A percentile compares a stretch with the other conserved stretches of the same genome.
Conservation (phyloP, 1,140 invertebrate species). For the Mactra quadrangularis region DNA sequence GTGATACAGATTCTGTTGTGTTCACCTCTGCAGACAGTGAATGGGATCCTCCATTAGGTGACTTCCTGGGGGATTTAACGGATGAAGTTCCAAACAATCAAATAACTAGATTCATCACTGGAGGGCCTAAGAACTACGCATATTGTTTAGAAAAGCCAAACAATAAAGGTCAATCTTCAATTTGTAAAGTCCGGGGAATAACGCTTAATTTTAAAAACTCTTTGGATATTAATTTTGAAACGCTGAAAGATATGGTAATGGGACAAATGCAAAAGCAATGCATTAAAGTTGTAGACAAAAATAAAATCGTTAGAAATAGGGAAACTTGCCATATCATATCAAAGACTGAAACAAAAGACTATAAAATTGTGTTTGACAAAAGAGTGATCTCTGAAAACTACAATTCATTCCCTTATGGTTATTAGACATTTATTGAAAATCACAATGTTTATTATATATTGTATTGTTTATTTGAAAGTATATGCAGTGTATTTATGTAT, state of each 20-base stretch:
- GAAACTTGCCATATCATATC: slow-evolving; percentile 21
- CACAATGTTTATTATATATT: too few species aligned
- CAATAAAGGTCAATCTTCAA: slow-evolving; percentile 24
- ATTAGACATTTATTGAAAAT: too few species aligned
- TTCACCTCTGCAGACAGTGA: slow-evolving; percentile 17
- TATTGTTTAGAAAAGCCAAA: slow-evolving; percentile 1
- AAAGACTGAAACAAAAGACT: slow-evolving; percentile 48
- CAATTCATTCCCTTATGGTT: not conserved
- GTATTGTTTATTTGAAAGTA: too few species aligned
- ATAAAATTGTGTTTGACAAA: slow-evolving; percentile 47
- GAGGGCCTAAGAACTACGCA: slow-evolving; percentile 55
- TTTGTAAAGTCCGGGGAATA: slow-evolving; percentile 46
- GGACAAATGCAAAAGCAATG: not conserved
- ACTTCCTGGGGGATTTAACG: slow-evolving; percentile 22
- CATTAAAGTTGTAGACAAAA: slow-evolving; percentile 27
- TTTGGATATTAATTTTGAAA: slow-evolving; percentile 38
- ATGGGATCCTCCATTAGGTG: slow-evolving; percentile 23
- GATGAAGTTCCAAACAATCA: slow-evolving; percentile 34
- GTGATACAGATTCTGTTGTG: slow-evolving; percentile 80
- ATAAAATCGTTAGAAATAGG: too few species aligned
- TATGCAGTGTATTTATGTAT: too few species aligned
- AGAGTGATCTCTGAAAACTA: slow-evolving; percentile 1
- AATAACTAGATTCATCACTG: slow-evolving; percentile 51
- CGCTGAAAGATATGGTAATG: slow-evolving; percentile 33
- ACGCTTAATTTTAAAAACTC: slow-evolving; percentile 41